phyloP scores from a whole-genome alignment of 37 sponge, comb jelly and placozoan species.

The Spongilla lacustris region DNA sequence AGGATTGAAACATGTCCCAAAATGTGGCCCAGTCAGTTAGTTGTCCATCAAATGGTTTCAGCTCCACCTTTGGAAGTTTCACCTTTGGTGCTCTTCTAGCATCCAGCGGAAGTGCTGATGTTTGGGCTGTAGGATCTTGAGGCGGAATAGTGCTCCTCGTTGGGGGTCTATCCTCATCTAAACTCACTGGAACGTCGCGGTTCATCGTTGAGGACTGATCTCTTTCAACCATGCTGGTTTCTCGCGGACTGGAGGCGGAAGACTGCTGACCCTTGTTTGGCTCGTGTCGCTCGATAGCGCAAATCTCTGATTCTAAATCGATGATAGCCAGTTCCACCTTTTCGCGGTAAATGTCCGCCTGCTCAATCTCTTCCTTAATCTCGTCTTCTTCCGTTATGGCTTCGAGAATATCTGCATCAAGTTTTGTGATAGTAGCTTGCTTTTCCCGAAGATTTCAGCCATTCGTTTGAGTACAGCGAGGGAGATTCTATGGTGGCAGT shows the following conservation, averaged over 20 bases:
- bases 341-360: slow-evolving; percentile 9
- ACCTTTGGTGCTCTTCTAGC: slow-evolving; percentile 8
- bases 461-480: neutral
- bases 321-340: neutral
- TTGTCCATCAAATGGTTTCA: slow-evolving; percentile 29
- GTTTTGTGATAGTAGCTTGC: neutral
- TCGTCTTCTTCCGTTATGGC: slow-evolving; percentile 4
- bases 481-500: neutral
- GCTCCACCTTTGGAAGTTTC: slow-evolving; percentile 28
- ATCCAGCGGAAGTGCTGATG: neutral
- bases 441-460: neutral
- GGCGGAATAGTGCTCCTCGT: neutral
- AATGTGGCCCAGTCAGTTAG: slow-evolving; percentile 31
- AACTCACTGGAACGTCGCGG: neutral
- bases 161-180: neutral
- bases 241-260: neutral
- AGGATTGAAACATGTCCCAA: slow-evolving; percentile 32
- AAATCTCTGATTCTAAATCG: neutral
- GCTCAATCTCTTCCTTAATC: slow-evolving; percentile 32
- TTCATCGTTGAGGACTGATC: neutral
- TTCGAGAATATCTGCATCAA: neutral
- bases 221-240: neutral
- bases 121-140: neutral
- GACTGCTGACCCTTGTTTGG: neutral
- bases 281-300: neutral